Conservation (phyloP, 2,888 invertebrate species). For the Xanthorhoe spadicearia region DNA sequence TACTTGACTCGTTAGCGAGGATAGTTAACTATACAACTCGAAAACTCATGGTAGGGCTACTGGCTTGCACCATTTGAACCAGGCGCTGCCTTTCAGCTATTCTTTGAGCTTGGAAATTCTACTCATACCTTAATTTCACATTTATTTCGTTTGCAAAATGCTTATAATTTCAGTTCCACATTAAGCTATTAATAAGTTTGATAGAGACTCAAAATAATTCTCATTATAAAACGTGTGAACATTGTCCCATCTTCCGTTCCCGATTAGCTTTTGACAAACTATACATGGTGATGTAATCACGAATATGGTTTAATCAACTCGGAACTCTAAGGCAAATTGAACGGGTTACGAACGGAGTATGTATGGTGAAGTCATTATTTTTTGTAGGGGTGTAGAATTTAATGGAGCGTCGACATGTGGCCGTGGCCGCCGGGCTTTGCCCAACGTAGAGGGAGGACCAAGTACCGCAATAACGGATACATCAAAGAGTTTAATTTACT, state of each 20-base stretch:
- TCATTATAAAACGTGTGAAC: slow-evolving; percentile 19
- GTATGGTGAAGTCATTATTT: slow-evolving; percentile 81
- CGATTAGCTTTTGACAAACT: slow-evolving; percentile 24
- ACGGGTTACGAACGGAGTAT: slow-evolving; percentile 64
- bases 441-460: slow-evolving; percentile 36
- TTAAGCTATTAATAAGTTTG: no score
- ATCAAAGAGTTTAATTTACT: neutral
- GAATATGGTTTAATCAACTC: slow-evolving; percentile 52
- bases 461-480: slow-evolving; percentile 16
- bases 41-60: no score
- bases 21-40: no score
- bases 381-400: slow-evolving; percentile 75
- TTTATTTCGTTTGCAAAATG: no score
- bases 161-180: no score
- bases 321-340: slow-evolving; percentile 62
- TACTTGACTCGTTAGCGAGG: no score
- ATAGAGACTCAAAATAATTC: neutral
- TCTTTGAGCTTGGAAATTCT: neutral
- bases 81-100: slow-evolving; percentile 22
- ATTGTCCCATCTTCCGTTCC: slow-evolving; percentile 15
- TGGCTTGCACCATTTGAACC: slow-evolving; percentile 18
- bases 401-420: slow-evolving; percentile 77
- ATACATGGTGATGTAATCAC: slow-evolving; percentile 35
- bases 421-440: slow-evolving; percentile 38
- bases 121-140: neutral